These are phyloP conservation scores for Chaetodon trifascialis DNA, from an alignment of 2,113 vertebrate genomes.

Conservation along the genomic window DNA sequence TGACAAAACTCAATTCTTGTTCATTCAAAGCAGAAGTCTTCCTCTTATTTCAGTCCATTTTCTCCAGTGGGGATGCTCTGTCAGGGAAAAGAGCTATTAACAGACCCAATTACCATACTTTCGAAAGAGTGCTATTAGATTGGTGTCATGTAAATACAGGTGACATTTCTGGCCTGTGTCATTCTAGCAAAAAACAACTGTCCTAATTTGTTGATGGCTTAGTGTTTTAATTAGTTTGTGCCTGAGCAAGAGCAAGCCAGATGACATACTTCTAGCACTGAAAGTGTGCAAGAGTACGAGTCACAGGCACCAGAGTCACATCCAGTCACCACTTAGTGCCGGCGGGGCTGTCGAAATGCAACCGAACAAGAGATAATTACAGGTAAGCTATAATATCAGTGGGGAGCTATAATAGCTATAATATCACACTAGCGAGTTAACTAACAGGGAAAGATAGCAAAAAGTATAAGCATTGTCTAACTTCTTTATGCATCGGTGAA, in stretches of 20 bases:
- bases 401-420: too few species aligned
- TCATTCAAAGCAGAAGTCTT: constrained; percentile 31
- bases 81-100: neutral
- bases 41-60: constrained; percentile 15
- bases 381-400: too few species aligned
- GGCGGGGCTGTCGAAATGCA: too few species aligned
- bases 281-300: neutral
- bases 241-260: neutral
- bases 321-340: too few species aligned
- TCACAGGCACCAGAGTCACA: too few species aligned
- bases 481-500: too few species aligned
- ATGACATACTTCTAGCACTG: neutral
- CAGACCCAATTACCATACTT: neutral
- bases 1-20: constrained; percentile 1
- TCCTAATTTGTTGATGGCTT: constrained; percentile 14
- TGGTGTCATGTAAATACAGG: constrained; percentile 4
- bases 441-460: too few species aligned
- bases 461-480: too few species aligned
- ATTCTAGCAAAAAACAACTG: constrained; percentile 2
- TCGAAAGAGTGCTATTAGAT: neutral
- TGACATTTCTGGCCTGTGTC: neutral
- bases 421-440: too few species aligned
- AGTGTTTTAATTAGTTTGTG: neutral
- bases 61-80: neutral
- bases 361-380: too few species aligned